Evolutionary conservation across 1,140 invertebrate genomes (phyloP).

Genomic region (Eriocheir sinensis): DNA sequence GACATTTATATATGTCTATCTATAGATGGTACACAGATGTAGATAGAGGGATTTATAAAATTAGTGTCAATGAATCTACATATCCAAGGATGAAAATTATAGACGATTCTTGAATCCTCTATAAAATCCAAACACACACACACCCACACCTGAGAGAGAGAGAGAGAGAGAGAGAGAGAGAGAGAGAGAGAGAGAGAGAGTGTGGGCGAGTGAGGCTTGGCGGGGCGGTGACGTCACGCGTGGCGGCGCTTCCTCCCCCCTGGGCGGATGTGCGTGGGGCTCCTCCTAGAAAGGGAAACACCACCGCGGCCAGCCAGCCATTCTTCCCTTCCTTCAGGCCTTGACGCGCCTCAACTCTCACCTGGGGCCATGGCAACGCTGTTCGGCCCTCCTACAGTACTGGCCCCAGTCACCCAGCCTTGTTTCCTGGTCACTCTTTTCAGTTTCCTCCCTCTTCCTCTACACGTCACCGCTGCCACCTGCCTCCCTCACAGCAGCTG

Average conservation of each 20-base stretch:
- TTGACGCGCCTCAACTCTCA: neutral
- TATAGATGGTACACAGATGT: too few relatives aligned
- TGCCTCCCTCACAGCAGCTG: neutral
- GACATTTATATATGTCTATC: too few relatives aligned
- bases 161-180: too few relatives aligned
- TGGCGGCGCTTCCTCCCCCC: constrained; percentile 14
- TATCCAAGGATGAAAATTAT: too few relatives aligned
- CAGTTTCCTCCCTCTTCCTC: constrained; percentile 20
- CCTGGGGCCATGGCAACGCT: neutral
- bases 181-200: neutral
- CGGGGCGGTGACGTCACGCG: neutral
- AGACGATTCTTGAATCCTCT: neutral
- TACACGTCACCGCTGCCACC: neutral
- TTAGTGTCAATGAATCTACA: too few relatives aligned
- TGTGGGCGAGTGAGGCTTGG: neutral
- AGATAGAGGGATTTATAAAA: too few relatives aligned
- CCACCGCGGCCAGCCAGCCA: constrained; percentile 6
- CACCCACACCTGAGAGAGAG: too few relatives aligned
- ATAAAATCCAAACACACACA: neutral
- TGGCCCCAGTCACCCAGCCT: neutral
- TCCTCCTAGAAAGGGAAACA: constrained; percentile 4
- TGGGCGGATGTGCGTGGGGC: neutral
- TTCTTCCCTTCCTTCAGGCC: neutral
- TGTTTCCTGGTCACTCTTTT: neutral
- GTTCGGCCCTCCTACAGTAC: neutral